These are phyloP conservation scores for Apodemus agrarius DNA, from an alignment of 2,797 vertebrate genomes.

Conservation along the genomic window DNA sequence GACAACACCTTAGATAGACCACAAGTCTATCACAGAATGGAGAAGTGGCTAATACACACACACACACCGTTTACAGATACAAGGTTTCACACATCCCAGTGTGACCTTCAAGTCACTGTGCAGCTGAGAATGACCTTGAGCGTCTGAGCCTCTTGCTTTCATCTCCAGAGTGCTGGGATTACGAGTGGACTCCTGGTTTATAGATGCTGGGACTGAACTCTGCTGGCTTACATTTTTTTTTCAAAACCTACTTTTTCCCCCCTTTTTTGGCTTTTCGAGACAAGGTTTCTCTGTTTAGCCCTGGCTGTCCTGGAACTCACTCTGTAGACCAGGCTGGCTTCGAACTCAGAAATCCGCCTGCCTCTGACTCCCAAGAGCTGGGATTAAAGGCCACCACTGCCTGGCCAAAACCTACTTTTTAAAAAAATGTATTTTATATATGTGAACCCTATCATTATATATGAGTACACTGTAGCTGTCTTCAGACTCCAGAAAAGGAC, in stretches of 20 bases:
- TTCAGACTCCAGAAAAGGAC: background rate
- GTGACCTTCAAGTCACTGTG: background rate
- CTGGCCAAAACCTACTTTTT: background rate
- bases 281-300: too few species aligned
- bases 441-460: background rate
- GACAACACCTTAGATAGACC: background rate
- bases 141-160: background rate
- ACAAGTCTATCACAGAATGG: background rate
- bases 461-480: background rate
- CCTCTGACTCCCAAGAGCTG: too few species aligned
- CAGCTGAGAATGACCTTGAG: background rate
- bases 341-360: too few species aligned
- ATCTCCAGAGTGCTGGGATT: background rate
- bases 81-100: background rate
- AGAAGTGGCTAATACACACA: background rate
- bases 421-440: background rate
- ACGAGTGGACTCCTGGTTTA: background rate
- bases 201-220: background rate
- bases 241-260: background rate
- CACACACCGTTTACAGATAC: background rate
- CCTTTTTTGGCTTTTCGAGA: too few species aligned
- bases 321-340: too few species aligned
- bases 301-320: too few species aligned
- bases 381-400: too few species aligned
- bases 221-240: background rate